A percentile compares a stretch with the other conserved stretches of the same genome.
phyloP scores from a whole-genome alignment of 2,797 vertebrate genomes.

The Sarcoramphus papa region DNA sequence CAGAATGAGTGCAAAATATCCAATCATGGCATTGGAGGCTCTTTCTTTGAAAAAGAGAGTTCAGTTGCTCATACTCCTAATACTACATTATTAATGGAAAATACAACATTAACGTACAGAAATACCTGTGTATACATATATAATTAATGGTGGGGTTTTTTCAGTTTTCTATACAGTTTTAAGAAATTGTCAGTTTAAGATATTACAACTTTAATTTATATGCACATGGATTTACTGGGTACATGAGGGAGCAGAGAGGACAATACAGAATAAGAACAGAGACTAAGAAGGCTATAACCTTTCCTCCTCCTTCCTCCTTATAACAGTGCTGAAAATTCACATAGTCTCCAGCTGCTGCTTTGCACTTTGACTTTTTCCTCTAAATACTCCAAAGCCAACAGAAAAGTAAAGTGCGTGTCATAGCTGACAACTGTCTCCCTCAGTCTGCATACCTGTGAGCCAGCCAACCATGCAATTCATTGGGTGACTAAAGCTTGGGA shows the following conservation, averaged over 20 bases:
- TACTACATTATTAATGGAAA: not conserved
- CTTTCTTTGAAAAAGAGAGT: not conserved
- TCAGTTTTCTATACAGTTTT: not conserved
- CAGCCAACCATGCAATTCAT: not conserved
- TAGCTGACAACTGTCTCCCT: not conserved
- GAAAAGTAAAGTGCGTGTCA: not conserved
- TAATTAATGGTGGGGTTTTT: not conserved
- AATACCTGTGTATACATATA: rapidly evolving
- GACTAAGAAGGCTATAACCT: not conserved
- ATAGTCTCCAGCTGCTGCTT: not conserved
- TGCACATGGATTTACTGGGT: not conserved
- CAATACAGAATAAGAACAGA: not conserved
- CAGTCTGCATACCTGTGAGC: not conserved
- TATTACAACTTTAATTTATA: not conserved
- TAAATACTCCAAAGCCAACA: not conserved
- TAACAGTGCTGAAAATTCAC: not conserved
- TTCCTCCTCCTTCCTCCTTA: not conserved
- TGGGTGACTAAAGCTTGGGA: not conserved
- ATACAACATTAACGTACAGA: not conserved
- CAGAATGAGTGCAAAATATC: not conserved
- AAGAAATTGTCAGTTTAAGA: not conserved
- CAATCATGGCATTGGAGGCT: not conserved
- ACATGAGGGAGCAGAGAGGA: not conserved
- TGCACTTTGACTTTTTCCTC: not conserved
- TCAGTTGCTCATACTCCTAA: not conserved